Evolutionary conservation across 2,888 invertebrate genomes (phyloP).

Genomic region (Drosophila demipolita): DNA sequence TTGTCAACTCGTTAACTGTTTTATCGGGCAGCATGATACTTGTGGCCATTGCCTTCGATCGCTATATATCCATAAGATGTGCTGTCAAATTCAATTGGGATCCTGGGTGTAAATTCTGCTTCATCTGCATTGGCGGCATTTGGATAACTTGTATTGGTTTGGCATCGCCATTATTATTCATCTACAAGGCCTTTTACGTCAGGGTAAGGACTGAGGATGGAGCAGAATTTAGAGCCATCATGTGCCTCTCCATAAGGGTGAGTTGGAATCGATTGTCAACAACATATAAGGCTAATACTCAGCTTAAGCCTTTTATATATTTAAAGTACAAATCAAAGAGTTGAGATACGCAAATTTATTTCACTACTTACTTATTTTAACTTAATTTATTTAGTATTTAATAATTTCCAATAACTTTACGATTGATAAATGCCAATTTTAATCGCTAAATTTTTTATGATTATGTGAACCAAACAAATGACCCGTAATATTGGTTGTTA

Average conservation of each 20-base stretch:
- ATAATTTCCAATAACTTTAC: background rate
- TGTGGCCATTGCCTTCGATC: constrained; percentile 86
- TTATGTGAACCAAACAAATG: constrained; percentile 15
- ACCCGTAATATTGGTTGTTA: background rate
- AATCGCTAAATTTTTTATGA: background rate
- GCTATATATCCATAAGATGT: constrained; percentile 86
- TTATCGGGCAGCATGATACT: constrained; percentile 86
- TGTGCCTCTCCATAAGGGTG: constrained; percentile 82
- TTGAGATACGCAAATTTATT: no score
- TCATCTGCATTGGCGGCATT: constrained; percentile 78
- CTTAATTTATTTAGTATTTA: background rate
- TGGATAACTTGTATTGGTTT: constrained; percentile 85
- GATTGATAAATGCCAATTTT: background rate
- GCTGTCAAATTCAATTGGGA: constrained; percentile 85
- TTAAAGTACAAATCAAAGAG: no score
- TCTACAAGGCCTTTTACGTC: constrained; percentile 80
- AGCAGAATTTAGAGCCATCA: constrained; percentile 46
- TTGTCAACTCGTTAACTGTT: constrained; percentile 86
- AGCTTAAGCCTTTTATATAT: no score
- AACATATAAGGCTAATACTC: background rate
- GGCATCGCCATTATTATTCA: constrained; percentile 85
- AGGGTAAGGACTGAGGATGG: constrained; percentile 46
- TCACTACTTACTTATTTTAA: no score
- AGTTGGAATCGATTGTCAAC: constrained; percentile 28
- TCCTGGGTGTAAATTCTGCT: constrained; percentile 83